A percentile compares a stretch with the other conserved stretches of the same genome.
These are phyloP conservation scores for Diogma glabrata DNA, from an alignment of 2,888 invertebrate genomes.

Conservation along the genomic window DNA sequence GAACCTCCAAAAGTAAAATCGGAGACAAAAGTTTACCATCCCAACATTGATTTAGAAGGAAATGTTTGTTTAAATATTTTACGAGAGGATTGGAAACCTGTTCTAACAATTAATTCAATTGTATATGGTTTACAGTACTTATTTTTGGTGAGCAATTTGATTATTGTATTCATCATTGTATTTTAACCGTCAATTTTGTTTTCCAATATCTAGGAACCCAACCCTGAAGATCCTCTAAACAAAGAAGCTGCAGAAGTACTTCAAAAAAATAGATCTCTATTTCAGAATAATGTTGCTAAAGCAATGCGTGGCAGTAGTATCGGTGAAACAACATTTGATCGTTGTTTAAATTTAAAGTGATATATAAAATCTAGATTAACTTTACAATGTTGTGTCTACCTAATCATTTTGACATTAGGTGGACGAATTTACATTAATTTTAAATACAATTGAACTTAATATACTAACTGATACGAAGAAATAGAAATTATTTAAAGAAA, in stretches of 20 bases:
- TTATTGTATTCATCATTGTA: background rate
- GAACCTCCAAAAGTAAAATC: conserved; percentile 98
- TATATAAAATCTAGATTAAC: conserved; percentile 38
- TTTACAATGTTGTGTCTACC: conserved; percentile 34
- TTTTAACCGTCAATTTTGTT: background rate
- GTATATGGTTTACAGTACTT: conserved; percentile 96
- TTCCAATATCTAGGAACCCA: conserved; percentile 71
- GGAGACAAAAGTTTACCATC: conserved; percentile 95
- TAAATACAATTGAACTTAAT: conserved; percentile 24
- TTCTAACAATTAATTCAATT: conserved; percentile 93
- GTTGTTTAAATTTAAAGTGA: conserved; percentile 94
- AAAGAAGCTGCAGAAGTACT: conserved; percentile 97
- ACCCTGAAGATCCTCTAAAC: conserved; percentile 96
- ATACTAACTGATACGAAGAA: conserved; percentile 15
- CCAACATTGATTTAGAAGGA: conserved; percentile 95
- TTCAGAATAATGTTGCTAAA: conserved; percentile 92
- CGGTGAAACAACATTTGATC: conserved; percentile 88
- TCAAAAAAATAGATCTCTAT: conserved; percentile 83
- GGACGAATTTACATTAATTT: conserved; percentile 35
- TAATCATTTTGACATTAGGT: conserved; percentile 30
- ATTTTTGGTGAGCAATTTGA: conserved; percentile 59
- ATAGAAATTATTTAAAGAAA: conserved; percentile 7
- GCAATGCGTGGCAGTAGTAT: conserved; percentile 95
- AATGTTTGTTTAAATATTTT: conserved; percentile 96
- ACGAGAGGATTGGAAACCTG: conserved; percentile 98